phyloP scores from a whole-genome alignment of 2,113 vertebrate species.

The Pavo muticus region DNA sequence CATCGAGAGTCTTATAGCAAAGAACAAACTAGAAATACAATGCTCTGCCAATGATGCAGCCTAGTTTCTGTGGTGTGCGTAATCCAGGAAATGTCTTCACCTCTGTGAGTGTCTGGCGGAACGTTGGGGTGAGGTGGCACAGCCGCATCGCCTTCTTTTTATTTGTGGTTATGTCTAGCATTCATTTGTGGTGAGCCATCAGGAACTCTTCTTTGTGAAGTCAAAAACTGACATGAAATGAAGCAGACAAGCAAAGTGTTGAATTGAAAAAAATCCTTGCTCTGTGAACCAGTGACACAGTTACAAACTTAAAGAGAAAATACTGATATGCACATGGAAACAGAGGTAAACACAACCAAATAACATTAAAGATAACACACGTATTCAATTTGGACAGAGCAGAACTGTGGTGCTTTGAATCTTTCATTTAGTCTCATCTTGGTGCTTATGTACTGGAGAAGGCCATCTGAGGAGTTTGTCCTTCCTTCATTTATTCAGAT shows the following conservation, averaged over 20 bases:
- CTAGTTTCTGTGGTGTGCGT: not conserved
- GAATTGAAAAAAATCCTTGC: not conserved
- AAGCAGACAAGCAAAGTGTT: not conserved
- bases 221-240: not conserved
- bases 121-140: not conserved
- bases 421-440: not conserved
- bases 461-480: accelerated
- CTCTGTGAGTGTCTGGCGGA: not conserved
- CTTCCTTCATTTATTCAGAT: not conserved
- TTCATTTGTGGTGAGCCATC: not conserved
- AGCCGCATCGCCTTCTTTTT: not conserved
- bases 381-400: not conserved
- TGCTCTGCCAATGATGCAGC: not conserved
- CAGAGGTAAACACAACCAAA: not conserved
- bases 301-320: not conserved
- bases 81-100: not conserved
- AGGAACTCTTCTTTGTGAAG: not conserved
- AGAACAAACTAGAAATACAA: not conserved
- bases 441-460: not conserved
- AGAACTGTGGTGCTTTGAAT: not conserved
- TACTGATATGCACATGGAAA: not conserved
- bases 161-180: not conserved
- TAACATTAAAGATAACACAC: not conserved
- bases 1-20: not conserved
- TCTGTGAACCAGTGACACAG: not conserved